These are phyloP conservation scores for Dynastes grantii DNA, from an alignment of 2,888 invertebrate genomes.

Conservation along the genomic window DNA sequence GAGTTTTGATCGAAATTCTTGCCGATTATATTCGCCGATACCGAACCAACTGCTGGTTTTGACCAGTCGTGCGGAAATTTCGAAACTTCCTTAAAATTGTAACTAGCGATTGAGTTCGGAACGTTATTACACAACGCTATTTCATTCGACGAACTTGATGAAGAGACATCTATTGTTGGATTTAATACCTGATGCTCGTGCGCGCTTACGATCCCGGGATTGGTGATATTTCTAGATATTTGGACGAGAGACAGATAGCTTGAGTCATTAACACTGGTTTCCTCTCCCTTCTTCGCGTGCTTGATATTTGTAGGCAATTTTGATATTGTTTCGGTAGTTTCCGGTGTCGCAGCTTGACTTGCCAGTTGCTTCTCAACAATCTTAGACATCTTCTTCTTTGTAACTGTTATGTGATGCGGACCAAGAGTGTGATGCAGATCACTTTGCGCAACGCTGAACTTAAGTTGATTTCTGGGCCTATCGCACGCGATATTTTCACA, in stretches of 20 bases:
- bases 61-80: neutral
- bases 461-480: neutral
- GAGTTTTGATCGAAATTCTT: neutral
- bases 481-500: neutral
- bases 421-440: too few relatives aligned
- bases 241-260: neutral
- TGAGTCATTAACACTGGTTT: too few relatives aligned
- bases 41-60: neutral
- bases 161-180: neutral
- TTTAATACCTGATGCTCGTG: constrained; percentile 6
- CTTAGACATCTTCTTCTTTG: too few relatives aligned
- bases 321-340: too few relatives aligned
- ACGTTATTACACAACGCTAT: neutral
- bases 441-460: neutral
- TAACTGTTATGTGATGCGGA: too few relatives aligned
- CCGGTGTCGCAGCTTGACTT: too few relatives aligned
- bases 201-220: neutral
- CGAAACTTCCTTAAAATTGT: neutral
- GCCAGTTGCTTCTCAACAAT: too few relatives aligned
- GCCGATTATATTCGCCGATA: constrained; percentile 16
- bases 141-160: constrained; percentile 25
- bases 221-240: constrained; percentile 24
- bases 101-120: neutral
- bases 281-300: too few relatives aligned
- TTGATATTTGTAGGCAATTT: too few relatives aligned